Conservation (phyloP, 2,888 invertebrate species). For the Tinea trinotella region DNA sequence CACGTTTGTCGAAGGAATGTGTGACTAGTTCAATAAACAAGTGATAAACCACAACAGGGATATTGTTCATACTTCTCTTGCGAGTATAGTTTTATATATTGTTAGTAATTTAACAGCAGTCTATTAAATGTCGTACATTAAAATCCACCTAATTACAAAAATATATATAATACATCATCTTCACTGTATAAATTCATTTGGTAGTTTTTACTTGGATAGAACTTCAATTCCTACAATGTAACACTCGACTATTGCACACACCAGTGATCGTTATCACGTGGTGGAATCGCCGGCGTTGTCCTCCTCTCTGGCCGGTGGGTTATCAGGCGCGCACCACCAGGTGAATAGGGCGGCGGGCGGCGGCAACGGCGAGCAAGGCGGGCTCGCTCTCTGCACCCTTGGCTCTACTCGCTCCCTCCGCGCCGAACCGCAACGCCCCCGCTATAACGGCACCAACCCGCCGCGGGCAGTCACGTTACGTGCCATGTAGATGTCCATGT, state of each 20-base stretch:
- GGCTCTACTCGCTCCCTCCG: constrained; percentile 30
- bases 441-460: constrained; percentile 86
- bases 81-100: no score
- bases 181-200: constrained; percentile 9
- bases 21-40: constrained; percentile 6
- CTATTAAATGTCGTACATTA: no score
- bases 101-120: no score
- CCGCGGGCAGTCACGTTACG: constrained; percentile 90
- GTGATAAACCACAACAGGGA: neutral
- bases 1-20: neutral
- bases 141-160: no score
- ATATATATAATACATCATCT: neutral
- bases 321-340: constrained; percentile 40
- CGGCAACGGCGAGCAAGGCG: constrained; percentile 35
- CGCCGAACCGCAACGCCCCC: constrained; percentile 36
- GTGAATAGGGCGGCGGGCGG: constrained; percentile 32
- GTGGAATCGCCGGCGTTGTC: constrained; percentile 20
- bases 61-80: no score
- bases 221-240: neutral
- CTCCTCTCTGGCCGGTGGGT: constrained; percentile 25
- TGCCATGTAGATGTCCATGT: constrained; percentile 96
- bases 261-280: constrained; percentile 17
- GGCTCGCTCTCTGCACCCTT: neutral
- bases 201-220: constrained; percentile 2
- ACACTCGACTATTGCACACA: constrained; percentile 18